Evolutionary conservation across 2,888 invertebrate species (phyloP), one percentile per base, ranked within the genome.

Genomic region (Drosophila gaucha): DNA sequence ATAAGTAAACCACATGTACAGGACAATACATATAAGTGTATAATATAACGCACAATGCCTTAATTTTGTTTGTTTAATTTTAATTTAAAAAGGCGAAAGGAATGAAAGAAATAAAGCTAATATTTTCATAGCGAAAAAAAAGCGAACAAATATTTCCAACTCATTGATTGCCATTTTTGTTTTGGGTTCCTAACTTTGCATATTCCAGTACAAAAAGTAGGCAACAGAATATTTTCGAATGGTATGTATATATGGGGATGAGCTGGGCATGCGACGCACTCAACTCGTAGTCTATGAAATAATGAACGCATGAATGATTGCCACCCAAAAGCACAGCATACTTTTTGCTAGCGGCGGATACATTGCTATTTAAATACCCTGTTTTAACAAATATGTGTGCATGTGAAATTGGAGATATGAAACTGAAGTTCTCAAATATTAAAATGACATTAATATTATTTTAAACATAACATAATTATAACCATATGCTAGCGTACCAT

Each of bases 141-240:
- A 2, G 26, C n/a, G 18, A 46, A 31, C 31, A 70, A 86, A 89
- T 87, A 86, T 90, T 91, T 91, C 91, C 91, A 89, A 90, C 84
- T 90, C 91, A 91, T 91, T 91, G 91, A 90, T 89, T 91, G 85
- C 82, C 88, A 86, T 88, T 88, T 88, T 88, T 79, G 70, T 69
- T 68, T 58, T 41, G 59, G 57, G 54, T 49, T 49, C 47, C 41
- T 44, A 46, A 66, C 75, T 86, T 80, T 76, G 76, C 74, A 76
- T 78, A 78, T 77, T 52, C 50, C 46, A 52, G 43, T 46, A 43
- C 26, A 58, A 63, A 73, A 69, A 59, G 26, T 65, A 77, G 68
- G 64, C 67, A 67, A 70, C 63, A 64, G 75, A 67, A 77, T 55
- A 54, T 63, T 62, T 62, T 46, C 24, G 41, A 59, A 56, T 67